A percentile compares a stretch with the other conserved stretches of the same genome.
phyloP scores from a whole-genome alignment of 1,140 invertebrate genomes.

The Meloidogyne floridensis region DNA sequence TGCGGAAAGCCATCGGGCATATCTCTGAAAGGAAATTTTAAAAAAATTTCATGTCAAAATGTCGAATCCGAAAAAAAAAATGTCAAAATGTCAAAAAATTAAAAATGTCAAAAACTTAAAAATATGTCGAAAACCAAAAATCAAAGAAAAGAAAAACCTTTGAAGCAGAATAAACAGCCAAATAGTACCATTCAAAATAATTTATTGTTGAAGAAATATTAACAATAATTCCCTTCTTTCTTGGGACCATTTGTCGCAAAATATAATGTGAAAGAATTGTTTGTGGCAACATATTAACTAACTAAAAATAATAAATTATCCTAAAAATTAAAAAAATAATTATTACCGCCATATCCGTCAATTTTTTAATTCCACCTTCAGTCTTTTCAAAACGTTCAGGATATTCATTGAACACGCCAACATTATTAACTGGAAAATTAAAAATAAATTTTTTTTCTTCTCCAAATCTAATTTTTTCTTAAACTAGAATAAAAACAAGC shows the following conservation, averaged over 20 bases:
- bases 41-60: no score
- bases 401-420: conserved; percentile 47
- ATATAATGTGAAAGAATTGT: conserved; percentile 43
- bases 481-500: no score
- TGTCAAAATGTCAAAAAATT: not conserved
- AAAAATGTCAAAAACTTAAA: not conserved
- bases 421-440: conserved; percentile 49
- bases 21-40: conserved; percentile 40
- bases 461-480: not conserved
- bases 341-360: conserved; percentile 38
- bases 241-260: conserved; percentile 40
- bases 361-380: conserved; percentile 23
- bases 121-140: not conserved
- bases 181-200: conserved; percentile 31
- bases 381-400: conserved; percentile 39
- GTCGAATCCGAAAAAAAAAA: no score
- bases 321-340: not conserved
- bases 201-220: conserved; percentile 46
- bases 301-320: conserved; percentile 9
- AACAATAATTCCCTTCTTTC: conserved; percentile 39
- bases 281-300: conserved; percentile 49
- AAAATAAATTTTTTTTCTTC: not conserved
- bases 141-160: conserved; percentile 36
- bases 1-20: conserved; percentile 38
- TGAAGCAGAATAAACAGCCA: conserved; percentile 50